phyloP scores from a whole-genome alignment of 2,113 vertebrate genomes.

The Gavia stellata region DNA sequence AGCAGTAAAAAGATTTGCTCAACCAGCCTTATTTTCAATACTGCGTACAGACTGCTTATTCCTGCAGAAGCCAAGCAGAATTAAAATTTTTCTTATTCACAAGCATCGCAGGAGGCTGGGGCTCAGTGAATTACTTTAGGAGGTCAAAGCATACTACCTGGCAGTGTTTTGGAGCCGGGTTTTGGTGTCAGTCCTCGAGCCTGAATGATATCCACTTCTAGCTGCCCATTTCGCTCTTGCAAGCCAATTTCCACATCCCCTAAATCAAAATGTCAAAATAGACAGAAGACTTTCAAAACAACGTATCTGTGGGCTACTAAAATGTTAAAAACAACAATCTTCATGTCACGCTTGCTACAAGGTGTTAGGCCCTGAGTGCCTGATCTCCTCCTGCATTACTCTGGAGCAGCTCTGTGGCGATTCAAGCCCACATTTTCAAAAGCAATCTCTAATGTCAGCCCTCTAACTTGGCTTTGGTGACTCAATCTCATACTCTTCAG shows the following conservation, averaged over 20 bases:
- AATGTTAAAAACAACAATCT: neutral
- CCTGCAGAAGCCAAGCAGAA: neutral
- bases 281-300: neutral
- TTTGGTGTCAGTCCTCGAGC: slow-evolving; percentile 94
- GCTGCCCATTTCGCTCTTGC: slow-evolving; percentile 90
- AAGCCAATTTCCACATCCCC: slow-evolving; percentile 95
- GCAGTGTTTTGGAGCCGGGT: slow-evolving; percentile 91
- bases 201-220: slow-evolving; percentile 98
- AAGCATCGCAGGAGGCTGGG: neutral
- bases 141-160: slow-evolving; percentile 75
- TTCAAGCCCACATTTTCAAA: neutral
- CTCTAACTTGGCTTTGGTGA: neutral
- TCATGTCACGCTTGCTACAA: neutral
- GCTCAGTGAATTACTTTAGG: neutral
- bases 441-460: neutral
- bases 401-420: neutral
- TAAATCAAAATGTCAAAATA: slow-evolving; percentile 41
- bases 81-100: neutral
- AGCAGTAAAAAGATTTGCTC: neutral
- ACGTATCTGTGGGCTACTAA: neutral
- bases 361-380: neutral
- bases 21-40: neutral
- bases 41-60: neutral
- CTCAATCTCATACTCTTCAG: neutral
- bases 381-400: neutral